Percentiles rank a stretch among this genome's conserved stretches.
Conservation (phyloP, 35 echinoderm and acorn worm genomes). For the Eucidaris tribuloides region DNA sequence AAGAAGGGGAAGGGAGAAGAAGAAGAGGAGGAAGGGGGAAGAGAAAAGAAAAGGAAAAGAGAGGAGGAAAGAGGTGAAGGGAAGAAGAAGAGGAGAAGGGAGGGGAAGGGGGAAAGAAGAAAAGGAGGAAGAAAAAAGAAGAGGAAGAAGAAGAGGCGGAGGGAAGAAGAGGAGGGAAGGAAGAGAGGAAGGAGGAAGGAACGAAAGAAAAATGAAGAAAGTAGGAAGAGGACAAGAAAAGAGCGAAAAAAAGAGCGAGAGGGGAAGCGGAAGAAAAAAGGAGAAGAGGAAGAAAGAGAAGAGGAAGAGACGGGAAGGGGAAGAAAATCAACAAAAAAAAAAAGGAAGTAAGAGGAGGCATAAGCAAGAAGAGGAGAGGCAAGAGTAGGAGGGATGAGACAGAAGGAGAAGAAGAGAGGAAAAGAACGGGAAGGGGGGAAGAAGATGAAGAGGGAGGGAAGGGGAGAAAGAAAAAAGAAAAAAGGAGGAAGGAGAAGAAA, state of each 20-base stretch:
- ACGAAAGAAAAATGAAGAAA: background rate
- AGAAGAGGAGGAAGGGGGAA: no score
- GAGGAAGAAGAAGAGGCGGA: background rate
- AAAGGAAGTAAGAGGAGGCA: background rate
- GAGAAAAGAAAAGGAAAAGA: background rate
- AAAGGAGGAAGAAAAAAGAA: no score
- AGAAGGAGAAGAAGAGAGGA: background rate
- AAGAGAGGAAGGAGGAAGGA: background rate
- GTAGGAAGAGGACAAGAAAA: background rate
- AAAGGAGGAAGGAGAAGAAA: background rate
- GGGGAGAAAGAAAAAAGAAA: background rate
- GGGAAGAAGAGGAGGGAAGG: background rate
- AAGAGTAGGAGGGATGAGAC: background rate
- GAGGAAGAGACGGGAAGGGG: background rate
- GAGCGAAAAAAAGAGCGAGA: background rate
- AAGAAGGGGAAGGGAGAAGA: no score
- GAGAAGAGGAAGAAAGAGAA: background rate
- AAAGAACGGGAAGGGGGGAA: background rate
- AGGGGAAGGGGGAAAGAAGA: background rate
- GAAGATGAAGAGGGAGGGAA: background rate
- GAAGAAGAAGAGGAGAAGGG: no score
- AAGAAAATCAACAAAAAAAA: background rate
- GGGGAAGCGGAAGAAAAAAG: background rate
- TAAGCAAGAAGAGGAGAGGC: background rate
- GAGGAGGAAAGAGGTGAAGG: background rate